phyloP scores from a whole-genome alignment of 64 coral and sea anemone species.

The Trachythela sp. region DNA sequence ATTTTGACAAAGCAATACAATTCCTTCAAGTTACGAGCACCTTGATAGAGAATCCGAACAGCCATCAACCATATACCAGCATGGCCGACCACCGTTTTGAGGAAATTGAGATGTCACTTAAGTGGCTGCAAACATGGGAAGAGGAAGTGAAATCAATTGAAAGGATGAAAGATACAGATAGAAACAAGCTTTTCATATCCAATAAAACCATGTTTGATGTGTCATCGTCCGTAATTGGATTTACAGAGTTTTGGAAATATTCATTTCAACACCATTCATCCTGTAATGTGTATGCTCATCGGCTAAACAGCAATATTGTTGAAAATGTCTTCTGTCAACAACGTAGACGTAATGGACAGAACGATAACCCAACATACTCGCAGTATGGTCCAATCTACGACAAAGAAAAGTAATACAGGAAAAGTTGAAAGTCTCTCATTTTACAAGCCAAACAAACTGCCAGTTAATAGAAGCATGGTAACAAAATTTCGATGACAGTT shows the following conservation, averaged over 20 bases:
- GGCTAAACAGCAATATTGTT: constrained; percentile 7
- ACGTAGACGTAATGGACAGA: not conserved
- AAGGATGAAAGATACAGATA: not conserved
- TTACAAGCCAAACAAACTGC: not conserved
- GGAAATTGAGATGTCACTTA: constrained; percentile 10
- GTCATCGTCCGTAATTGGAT: constrained; percentile 22
- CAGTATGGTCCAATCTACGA: constrained; percentile 21
- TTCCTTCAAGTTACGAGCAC: constrained; percentile 30
- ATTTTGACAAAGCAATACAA: not conserved
- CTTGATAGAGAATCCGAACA: constrained; percentile 17
- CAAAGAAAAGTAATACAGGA: not conserved
- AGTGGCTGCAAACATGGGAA: constrained; percentile 41
- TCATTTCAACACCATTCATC: not conserved
- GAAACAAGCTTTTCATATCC: not conserved
- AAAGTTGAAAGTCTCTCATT: not conserved
- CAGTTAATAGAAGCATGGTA: not conserved
- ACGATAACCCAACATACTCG: not conserved
- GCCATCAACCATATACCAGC: not conserved
- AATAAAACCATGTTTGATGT: constrained; percentile 27
- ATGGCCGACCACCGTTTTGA: constrained; percentile 20
- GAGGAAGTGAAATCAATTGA: not conserved
- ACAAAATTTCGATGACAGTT: not conserved
- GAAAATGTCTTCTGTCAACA: constrained; percentile 33
- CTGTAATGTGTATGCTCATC: not conserved
- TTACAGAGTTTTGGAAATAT: constrained; percentile 11